A percentile compares a stretch with the other conserved stretches of the same genome.
Conservation (phyloP, 2,113 vertebrate species). For the Syngnathus floridae region DNA sequence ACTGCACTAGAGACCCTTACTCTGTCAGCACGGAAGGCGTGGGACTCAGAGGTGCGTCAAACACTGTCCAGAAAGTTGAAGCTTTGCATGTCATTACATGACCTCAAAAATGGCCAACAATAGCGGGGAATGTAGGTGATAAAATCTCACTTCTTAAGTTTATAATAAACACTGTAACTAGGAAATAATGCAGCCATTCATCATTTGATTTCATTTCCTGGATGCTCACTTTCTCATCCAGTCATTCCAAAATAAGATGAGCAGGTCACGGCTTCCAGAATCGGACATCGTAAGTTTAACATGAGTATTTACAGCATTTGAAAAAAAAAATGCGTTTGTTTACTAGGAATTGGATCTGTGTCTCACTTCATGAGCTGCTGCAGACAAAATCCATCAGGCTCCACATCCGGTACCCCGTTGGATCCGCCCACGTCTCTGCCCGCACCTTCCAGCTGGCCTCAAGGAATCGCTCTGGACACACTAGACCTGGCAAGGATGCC, state of each 20-base stretch:
- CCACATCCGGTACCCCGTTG: conserved; percentile 44
- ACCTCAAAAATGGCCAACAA: neutral
- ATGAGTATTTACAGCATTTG: neutral
- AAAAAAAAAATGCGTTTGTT: neutral
- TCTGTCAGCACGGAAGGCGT: conserved; percentile 67
- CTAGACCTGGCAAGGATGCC: conserved; percentile 67
- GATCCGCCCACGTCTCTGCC: conserved; percentile 58
- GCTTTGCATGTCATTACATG: neutral
- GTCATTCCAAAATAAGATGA: neutral
- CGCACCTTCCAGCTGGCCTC: conserved; percentile 54
- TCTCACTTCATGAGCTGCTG: conserved; percentile 71
- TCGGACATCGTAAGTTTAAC: neutral
- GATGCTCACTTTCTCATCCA: neutral
- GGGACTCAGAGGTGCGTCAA: conserved; percentile 64
- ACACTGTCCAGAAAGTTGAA: neutral
- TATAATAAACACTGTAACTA: no score
- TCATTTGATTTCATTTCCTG: neutral
- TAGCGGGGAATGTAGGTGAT: neutral
- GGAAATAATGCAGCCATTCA: neutral
- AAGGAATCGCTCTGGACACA: conserved; percentile 43
- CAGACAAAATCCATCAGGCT: conserved; percentile 56
- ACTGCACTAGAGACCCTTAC: conserved; percentile 67
- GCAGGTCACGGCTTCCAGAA: neutral
- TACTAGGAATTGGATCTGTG: conserved; percentile 68
- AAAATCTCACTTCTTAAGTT: neutral